Evolutionary conservation across 1,140 invertebrate genomes (phyloP).

Genomic region (honey bee (Apis mellifera)): Amel_HAv3.1 CM009944.2:10304001-10304500

Average conservation of each 20-base stretch:
- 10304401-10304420: too few relatives aligned
- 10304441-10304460: not conserved
- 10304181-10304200: not conserved
- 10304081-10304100: not conserved
- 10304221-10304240: too few relatives aligned
- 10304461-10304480: not conserved
- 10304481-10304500: conserved; percentile 26
- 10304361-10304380: too few relatives aligned
- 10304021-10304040: conserved; percentile 69
- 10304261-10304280: too few relatives aligned
- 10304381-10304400: too few relatives aligned
- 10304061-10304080: conserved; percentile 40
- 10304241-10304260: too few relatives aligned
- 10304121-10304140: conserved; percentile 40
- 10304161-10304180: not conserved
- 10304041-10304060: conserved; percentile 65
- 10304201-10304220: too few relatives aligned
- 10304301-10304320: too few relatives aligned
- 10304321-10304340: too few relatives aligned
- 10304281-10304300: too few relatives aligned
- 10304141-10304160: conserved; percentile 57
- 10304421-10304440: not conserved
- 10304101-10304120: conserved; percentile 46
- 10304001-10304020: conserved; percentile 43
- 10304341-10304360: too few relatives aligned